phyloP scores from a whole-genome alignment of 1,140 invertebrate genomes.

The Charaxes varanes region DNA sequence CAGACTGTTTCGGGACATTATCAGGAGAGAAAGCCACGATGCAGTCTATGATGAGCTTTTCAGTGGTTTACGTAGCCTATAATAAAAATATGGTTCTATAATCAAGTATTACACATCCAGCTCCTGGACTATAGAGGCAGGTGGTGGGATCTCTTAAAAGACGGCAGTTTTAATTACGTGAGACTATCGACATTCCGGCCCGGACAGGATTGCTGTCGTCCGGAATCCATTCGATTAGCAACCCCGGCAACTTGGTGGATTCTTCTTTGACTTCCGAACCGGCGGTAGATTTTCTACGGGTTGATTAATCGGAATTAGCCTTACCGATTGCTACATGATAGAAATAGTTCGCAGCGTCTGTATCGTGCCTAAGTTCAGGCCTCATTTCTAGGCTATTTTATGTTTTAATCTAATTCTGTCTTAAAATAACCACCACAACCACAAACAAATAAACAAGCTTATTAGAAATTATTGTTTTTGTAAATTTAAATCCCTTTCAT shows the following conservation, averaged over 20 bases:
- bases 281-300: constrained; percentile 9
- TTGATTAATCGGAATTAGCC: constrained; percentile 20
- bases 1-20: too few species aligned
- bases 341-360: constrained; percentile 8
- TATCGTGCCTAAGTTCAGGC: too few species aligned
- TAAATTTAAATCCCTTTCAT: too few species aligned
- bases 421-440: too few species aligned
- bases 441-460: too few species aligned
- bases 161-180: constrained; percentile 31
- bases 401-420: too few species aligned
- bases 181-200: constrained; percentile 27
- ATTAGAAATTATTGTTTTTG: too few species aligned
- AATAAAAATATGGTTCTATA: too few species aligned
- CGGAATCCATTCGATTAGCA: constrained; percentile 28
- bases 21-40: too few species aligned
- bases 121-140: constrained; percentile 18
- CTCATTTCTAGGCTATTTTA: too few species aligned
- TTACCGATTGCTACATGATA: constrained; percentile 2
- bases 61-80: too few species aligned
- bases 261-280: constrained; percentile 18
- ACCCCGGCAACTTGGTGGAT: constrained; percentile 16
- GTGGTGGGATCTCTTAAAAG: constrained; percentile 27
- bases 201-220: constrained; percentile 22
- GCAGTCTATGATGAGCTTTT: too few species aligned
- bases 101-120: background rate